These are phyloP conservation scores for Elmis aenea DNA, from an alignment of 2,888 invertebrate genomes.

Conservation along the genomic window DNA sequence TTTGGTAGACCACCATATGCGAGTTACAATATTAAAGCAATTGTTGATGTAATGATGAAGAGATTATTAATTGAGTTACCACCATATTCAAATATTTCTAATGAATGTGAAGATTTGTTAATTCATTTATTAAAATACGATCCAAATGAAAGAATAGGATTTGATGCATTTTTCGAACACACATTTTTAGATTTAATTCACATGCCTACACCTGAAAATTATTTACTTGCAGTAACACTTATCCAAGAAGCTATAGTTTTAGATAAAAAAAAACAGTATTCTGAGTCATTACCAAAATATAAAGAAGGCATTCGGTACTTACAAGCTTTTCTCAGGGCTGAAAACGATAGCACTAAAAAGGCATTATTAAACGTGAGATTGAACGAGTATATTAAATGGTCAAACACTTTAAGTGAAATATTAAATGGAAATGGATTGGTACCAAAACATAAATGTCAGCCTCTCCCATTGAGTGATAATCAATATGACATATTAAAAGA, in stretches of 20 bases:
- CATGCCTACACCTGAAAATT: slow-evolving; percentile 59
- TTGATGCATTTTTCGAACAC: slow-evolving; percentile 74
- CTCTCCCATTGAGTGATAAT: slow-evolving; percentile 14
- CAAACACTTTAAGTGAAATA: slow-evolving; percentile 5
- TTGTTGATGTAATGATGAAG: slow-evolving; percentile 66
- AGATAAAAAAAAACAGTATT: slow-evolving; percentile 60
- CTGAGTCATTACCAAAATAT: slow-evolving; percentile 60
- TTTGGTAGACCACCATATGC: slow-evolving; percentile 83
- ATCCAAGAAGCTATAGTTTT: slow-evolving; percentile 53
- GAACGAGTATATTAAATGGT: slow-evolving; percentile 10
- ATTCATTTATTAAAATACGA: slow-evolving; percentile 64
- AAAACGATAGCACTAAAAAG: slow-evolving; percentile 20
- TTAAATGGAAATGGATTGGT: slow-evolving; percentile 8
- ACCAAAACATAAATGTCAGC: no score
- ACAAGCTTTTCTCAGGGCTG: slow-evolving; percentile 23
- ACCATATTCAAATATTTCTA: slow-evolving; percentile 9
- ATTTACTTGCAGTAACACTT: slow-evolving; percentile 54
- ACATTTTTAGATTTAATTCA: slow-evolving; percentile 77
- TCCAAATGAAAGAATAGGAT: slow-evolving; percentile 67
- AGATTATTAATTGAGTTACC: slow-evolving; percentile 58
- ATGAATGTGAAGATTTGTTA: slow-evolving; percentile 65
- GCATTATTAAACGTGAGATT: slow-evolving; percentile 7
- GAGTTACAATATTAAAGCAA: slow-evolving; percentile 65
- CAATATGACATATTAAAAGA: slow-evolving; percentile 19
- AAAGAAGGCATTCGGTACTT: slow-evolving; percentile 46